phyloP scores from a whole-genome alignment of 2,797 vertebrate genomes.

The Cottoperca gobio region DNA sequence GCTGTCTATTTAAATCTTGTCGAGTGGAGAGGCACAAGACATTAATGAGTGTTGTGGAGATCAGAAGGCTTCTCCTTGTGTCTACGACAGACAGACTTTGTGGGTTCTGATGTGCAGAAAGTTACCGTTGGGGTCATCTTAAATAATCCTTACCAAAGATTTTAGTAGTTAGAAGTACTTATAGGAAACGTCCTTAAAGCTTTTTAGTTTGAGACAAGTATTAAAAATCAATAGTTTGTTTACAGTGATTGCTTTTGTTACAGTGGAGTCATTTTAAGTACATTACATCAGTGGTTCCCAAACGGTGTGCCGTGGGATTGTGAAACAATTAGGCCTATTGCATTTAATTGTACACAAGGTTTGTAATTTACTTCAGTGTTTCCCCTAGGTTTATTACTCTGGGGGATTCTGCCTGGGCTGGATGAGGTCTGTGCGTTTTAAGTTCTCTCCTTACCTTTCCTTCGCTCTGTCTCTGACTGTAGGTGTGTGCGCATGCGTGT shows the following conservation, averaged over 20 bases:
- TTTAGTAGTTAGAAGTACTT: background rate
- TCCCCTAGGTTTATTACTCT: too few species aligned
- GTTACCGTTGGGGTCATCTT: background rate
- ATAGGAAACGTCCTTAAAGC: background rate
- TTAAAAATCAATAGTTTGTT: slow-evolving; percentile 6
- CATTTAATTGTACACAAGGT: too few species aligned
- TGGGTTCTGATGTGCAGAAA: background rate
- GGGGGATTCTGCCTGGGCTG: too few species aligned
- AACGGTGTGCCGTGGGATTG: too few species aligned
- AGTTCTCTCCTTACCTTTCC: too few species aligned
- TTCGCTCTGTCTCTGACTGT: too few species aligned
- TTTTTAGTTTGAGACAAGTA: background rate
- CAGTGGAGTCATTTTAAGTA: background rate
- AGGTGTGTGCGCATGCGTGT: too few species aligned
- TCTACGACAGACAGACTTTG: background rate
- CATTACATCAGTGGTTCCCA: too few species aligned
- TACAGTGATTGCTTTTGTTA: background rate
- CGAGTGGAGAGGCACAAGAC: background rate
- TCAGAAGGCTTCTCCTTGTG: background rate
- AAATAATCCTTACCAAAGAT: background rate
- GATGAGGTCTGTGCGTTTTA: too few species aligned
- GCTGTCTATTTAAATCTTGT: background rate
- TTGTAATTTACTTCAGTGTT: too few species aligned
- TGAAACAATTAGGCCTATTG: too few species aligned
- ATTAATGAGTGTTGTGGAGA: background rate